phyloP scores from a whole-genome alignment of 1,140 invertebrate species.

The Macrobrachium rosenbergii region DNA sequence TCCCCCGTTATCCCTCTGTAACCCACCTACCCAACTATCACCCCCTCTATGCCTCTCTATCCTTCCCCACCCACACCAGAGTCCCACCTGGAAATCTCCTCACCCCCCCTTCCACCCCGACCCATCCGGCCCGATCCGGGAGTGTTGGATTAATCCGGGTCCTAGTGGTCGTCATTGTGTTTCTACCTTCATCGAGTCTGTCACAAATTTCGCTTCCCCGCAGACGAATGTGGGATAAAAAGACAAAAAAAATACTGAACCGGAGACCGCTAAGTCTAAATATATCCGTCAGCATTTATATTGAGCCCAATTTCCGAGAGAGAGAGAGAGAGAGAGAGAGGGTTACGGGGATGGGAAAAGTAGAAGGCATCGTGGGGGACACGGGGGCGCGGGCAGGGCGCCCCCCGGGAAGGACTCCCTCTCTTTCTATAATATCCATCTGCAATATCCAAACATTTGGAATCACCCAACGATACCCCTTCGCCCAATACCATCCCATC shows the following conservation, averaged over 20 bases:
- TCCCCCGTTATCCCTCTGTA: not conserved
- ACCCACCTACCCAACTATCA: not conserved
- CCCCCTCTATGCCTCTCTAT: not conserved
- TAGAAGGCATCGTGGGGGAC: too few species aligned
- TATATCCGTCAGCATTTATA: not conserved
- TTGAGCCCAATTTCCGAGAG: not conserved
- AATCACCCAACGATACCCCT: slow-evolving; percentile 34
- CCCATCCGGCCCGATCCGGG: not conserved
- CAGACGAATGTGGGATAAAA: too few species aligned
- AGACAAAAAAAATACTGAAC: too few species aligned
- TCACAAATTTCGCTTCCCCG: too few species aligned
- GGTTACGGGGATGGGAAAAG: not conserved
- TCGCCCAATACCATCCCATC: slow-evolving; percentile 45
- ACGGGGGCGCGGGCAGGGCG: not conserved
- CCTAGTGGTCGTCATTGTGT: too few species aligned
- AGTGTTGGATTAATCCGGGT: slow-evolving; percentile 25
- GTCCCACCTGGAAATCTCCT: not conserved
- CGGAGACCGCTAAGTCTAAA: too few species aligned
- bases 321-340: not conserved
- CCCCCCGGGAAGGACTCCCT: not conserved
- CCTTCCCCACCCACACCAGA: not conserved
- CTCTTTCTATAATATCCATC: too few species aligned
- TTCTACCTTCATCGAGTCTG: too few species aligned
- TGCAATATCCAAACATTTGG: not conserved
- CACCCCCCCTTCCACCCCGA: not conserved